A percentile compares a stretch with the other conserved stretches of the same genome.
Conservation (phyloP, 2,888 invertebrate genomes). For the Cerceris rybyensis region DNA sequence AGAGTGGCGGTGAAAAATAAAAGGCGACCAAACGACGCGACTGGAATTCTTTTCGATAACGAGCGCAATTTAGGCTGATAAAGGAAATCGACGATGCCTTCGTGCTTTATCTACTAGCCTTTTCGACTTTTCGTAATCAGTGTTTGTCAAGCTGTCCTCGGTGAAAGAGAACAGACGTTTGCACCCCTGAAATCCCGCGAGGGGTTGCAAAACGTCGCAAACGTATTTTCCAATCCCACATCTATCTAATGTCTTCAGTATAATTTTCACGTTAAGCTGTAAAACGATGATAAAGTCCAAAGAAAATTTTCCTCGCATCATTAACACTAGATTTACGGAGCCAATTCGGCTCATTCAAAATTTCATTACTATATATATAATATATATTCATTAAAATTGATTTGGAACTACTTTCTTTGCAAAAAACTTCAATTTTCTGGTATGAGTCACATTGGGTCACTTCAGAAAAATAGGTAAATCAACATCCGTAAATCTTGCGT, state of each 20-base stretch:
- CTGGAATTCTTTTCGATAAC: slow-evolving; percentile 72
- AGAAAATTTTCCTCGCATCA: too few species aligned
- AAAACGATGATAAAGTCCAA: too few species aligned
- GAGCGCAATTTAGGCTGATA: slow-evolving; percentile 76
- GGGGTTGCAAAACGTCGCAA: not conserved
- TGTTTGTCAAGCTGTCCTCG: slow-evolving; percentile 67
- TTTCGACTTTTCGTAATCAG: slow-evolving; percentile 61
- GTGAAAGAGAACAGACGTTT: not conserved
- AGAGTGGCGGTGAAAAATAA: slow-evolving; percentile 24
- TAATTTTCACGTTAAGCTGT: too few species aligned
- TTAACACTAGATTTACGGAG: too few species aligned
- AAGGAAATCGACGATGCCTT: slow-evolving; percentile 69
- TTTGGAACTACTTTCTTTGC: too few species aligned
- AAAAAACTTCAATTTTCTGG: too few species aligned
- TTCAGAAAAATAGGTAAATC: too few species aligned
- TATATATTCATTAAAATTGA: too few species aligned
- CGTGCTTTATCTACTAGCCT: slow-evolving; percentile 60
- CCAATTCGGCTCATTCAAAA: too few species aligned
- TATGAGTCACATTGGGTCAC: too few species aligned
- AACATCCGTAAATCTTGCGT: too few species aligned
- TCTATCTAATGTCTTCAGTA: not conserved
- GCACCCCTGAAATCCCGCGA: not conserved
- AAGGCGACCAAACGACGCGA: slow-evolving; percentile 35
- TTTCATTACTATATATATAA: too few species aligned
- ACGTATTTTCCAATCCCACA: not conserved